These are phyloP conservation scores for Rhynchotus rufescens DNA, from an alignment of 2,797 vertebrate genomes.

Conservation along the genomic window DNA sequence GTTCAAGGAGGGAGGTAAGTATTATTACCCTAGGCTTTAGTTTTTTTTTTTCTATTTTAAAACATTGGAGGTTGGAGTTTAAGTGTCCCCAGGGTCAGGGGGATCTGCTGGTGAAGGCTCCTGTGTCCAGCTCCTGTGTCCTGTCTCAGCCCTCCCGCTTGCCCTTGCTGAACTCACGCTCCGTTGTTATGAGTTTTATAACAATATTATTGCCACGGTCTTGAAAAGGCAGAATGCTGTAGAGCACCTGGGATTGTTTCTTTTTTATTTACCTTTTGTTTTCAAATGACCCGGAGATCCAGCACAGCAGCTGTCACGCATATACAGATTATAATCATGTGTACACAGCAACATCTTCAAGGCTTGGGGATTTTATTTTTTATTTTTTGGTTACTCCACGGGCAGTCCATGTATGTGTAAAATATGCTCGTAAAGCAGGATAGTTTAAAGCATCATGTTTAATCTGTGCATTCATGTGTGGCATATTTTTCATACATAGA, in stretches of 20 bases:
- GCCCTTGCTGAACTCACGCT: background rate
- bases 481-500: background rate
- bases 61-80: background rate
- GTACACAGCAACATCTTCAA: background rate
- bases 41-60: background rate
- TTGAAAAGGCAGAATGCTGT: background rate
- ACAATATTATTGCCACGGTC: background rate
- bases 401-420: background rate
- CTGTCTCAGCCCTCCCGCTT: background rate
- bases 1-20: background rate
- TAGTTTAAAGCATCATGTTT: conserved; percentile 10
- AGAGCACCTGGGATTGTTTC: background rate
- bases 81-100: background rate
- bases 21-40: background rate
- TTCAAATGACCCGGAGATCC: background rate
- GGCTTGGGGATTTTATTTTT: background rate
- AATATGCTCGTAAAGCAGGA: background rate
- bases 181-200: background rate
- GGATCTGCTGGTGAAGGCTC: background rate
- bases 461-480: background rate
- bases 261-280: background rate
- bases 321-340: background rate
- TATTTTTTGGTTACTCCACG: background rate
- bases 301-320: background rate
- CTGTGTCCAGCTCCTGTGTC: background rate